Conservation (phyloP, 2,888 invertebrate species). For the Cheilosia vernalis region DNA sequence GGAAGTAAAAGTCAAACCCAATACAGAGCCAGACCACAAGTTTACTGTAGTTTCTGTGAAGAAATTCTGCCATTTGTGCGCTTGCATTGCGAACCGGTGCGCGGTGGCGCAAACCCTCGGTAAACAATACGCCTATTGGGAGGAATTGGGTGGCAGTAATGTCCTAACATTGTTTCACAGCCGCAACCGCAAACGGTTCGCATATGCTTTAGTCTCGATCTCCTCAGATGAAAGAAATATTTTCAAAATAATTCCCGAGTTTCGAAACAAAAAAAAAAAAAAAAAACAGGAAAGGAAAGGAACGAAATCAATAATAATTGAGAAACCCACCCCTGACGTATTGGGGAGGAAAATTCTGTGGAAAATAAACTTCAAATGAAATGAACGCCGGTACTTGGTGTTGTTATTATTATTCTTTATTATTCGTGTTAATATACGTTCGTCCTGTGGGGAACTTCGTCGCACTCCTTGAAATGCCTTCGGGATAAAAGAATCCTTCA, state of each 20-base stretch:
- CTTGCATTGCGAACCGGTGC: conserved; percentile 53
- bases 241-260: conserved; percentile 69
- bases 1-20: conserved; percentile 67
- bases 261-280: conserved; percentile 71
- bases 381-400: conserved; percentile 75
- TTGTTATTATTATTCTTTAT: conserved; percentile 73
- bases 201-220: conserved; percentile 67
- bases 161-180: conserved; percentile 70
- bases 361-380: conserved; percentile 74
- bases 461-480: conserved; percentile 67
- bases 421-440: conserved; percentile 67
- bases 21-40: conserved; percentile 54
- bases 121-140: conserved; percentile 77
- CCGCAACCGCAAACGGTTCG: conserved; percentile 49
- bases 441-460: conserved; percentile 61
- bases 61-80: conserved; percentile 75
- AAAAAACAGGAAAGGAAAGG: not conserved
- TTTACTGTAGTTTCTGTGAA: conserved; percentile 57
- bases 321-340: conserved; percentile 63
- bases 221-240: conserved; percentile 69
- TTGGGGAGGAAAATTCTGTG: conserved; percentile 67
- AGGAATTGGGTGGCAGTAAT: conserved; percentile 76
- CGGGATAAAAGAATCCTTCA: conserved; percentile 72
- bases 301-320: conserved; percentile 69
- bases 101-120: conserved; percentile 61